Percentiles rank a stretch among this genome's conserved stretches.
Evolutionary conservation across 2,888 invertebrate species (phyloP).

Genomic region (Rhagium mordax): DNA sequence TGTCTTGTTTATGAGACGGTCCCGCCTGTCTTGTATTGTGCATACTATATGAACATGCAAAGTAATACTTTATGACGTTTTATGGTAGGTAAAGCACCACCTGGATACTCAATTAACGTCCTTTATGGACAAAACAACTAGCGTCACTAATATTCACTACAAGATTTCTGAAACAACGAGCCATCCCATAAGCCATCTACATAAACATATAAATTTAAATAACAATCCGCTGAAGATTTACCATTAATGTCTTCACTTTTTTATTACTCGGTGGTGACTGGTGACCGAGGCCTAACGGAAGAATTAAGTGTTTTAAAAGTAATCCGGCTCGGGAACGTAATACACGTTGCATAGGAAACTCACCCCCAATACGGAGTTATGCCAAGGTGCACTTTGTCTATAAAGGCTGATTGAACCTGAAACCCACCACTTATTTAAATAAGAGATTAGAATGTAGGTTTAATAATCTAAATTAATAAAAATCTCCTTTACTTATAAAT

Average conservation of each 20-base stretch:
- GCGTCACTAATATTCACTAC: slow-evolving; percentile 19
- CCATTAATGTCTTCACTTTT: neutral
- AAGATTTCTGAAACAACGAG: slow-evolving; percentile 11
- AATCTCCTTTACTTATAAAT: too few relatives aligned
- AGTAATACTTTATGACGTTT: slow-evolving; percentile 63
- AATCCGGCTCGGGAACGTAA: too few relatives aligned
- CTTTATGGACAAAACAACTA: slow-evolving; percentile 24
- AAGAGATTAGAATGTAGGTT: too few relatives aligned
- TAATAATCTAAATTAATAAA: too few relatives aligned
- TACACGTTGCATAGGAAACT: too few relatives aligned
- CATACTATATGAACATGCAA: slow-evolving; percentile 63
- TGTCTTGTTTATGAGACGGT: slow-evolving; percentile 64
- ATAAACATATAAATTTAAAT: slow-evolving; percentile 22
- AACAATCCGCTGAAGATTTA: slow-evolving; percentile 1
- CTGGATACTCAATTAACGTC: slow-evolving; percentile 59
- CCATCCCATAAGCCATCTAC: slow-evolving; percentile 15
- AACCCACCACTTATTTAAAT: too few relatives aligned
- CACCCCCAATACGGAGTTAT: too few relatives aligned
- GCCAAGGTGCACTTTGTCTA: too few relatives aligned
- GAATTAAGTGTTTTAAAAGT: too few relatives aligned
- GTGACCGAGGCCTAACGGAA: too few relatives aligned
- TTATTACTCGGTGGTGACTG: neutral
- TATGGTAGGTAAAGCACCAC: slow-evolving; percentile 60
- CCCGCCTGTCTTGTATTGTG: slow-evolving; percentile 61
- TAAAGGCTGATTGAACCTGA: too few relatives aligned